Conservation (phyloP, 1,140 invertebrate species). For the Alviniconcha marisindica region DNA sequence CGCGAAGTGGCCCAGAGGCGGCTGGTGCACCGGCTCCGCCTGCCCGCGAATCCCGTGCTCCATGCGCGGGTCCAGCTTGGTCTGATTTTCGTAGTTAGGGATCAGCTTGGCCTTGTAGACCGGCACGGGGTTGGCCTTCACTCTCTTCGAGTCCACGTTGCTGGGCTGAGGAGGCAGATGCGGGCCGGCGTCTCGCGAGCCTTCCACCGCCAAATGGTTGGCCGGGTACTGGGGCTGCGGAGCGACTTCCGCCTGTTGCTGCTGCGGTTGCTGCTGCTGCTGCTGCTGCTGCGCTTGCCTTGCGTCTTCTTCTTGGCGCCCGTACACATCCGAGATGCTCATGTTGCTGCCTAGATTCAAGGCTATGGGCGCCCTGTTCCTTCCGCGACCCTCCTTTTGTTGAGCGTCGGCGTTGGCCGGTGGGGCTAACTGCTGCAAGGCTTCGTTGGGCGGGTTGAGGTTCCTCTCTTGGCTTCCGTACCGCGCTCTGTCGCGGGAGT, state of each 20-base stretch:
- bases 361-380: slow-evolving; percentile 55
- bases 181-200: neutral
- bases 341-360: slow-evolving; percentile 55
- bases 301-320: neutral
- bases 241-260: neutral
- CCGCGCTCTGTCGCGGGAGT: neutral
- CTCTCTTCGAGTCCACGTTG: slow-evolving; percentile 45
- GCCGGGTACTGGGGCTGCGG: neutral
- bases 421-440: slow-evolving; percentile 38
- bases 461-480: slow-evolving; percentile 40
- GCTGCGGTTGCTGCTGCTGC: neutral
- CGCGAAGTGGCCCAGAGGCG: slow-evolving; percentile 13
- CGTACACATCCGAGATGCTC: slow-evolving; percentile 59
- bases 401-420: slow-evolving; percentile 46
- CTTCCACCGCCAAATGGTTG: neutral
- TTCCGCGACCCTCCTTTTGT: slow-evolving; percentile 34
- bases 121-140: slow-evolving; percentile 52
- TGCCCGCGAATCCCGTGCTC: slow-evolving; percentile 46
- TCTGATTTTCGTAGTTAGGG: slow-evolving; percentile 61
- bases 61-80: slow-evolving; percentile 49
- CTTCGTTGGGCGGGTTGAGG: slow-evolving; percentile 27
- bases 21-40: slow-evolving; percentile 39
- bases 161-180: slow-evolving; percentile 1
- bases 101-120: slow-evolving; percentile 59
- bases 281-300: neutral